Evolutionary conservation across 2,113 vertebrate genomes (phyloP), one percentile per base, ranked within the genome.

Genomic region (Hippocampus zosterae): DNA sequence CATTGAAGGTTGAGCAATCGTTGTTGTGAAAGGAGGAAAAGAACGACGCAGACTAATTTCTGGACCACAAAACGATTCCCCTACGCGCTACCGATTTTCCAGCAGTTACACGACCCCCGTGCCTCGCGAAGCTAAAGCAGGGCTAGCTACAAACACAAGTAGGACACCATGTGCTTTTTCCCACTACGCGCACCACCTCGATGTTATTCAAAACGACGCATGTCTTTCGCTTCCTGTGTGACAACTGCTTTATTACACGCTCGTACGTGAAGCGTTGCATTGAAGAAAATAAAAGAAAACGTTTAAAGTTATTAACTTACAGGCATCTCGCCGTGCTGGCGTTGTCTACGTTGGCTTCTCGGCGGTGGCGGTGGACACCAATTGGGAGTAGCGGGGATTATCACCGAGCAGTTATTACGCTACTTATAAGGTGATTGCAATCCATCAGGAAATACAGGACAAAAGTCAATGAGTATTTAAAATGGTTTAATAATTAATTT

Each of bases 261-360:
- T 4, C 23, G 65, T 50, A 55, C 48, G 42, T 21, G 25, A 37
- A 53, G 18, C 19, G 25, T 67, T 53, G 29, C 29, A 21, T 12
- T 19, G 37, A n/a, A 21, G 8, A 52, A 21, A 56, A 56, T 13
- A 50, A 67, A 42, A 3, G 1, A 13, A 13, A 23, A 33, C 7
- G 37, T 42, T 64, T 42, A 18, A 27, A 65, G 63, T 27, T n/a
- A 23, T 46, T 40, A n/a, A 68, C 67, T 68, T 68, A 68, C 67
- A 53, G 67, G 67, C 67, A 68, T 68, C 37, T 68, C 33, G 23
- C 57, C 29, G 57, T 18, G 57, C 42, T 46, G 62, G 21, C 37
- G 40, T 44, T 23, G 40, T 64, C 5, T 5, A 42, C 62, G 62
- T 64, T 4, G 21, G 23, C 13, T 62, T 40, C 12, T 23, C 27